Evolutionary conservation across 2,797 vertebrate species (phyloP), one percentile per base, ranked within the genome.

Genomic region (Graptemys geographica): DNA sequence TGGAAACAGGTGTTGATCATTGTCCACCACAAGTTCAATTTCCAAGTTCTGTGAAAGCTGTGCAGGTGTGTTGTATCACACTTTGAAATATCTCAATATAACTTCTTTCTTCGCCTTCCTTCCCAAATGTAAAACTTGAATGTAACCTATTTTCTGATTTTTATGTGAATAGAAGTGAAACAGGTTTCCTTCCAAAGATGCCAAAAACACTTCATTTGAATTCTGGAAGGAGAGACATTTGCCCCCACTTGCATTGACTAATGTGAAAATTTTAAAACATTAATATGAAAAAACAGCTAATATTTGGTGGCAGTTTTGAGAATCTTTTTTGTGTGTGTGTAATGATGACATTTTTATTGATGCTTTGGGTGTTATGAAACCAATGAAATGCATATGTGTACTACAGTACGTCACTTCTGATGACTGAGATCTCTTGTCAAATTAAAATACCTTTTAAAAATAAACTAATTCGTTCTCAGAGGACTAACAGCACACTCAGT

Each of bases 121-220:
- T 79, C 94, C 96, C 91, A 94, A 88, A 81, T 62, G 53, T 10
- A 0, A 4, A 93, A 96, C 95, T 57, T 5, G 62, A 95, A 95
- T 89, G 0, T 91, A 92, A 65, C 6, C 93, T 85, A 28, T 92
- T 95, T 92, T 88, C 85, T 49, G 2, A 47, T 85, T 83, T 94
- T 88, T 88, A 21, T 81, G 7, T 28, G 92, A 33, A 47, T 27
- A 53, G 15, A 11, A 84, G 86, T 81, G 92, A 88, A 95, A 86
- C 52, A 81, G 90, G 13, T 93, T 93, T 93, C 82, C 51, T 79
- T 79, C 23, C 33, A 84, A 49, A 90, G 87, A 44, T 55, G 91
- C 94, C 89, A 79, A 81, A 95, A 74, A 52, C 51, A 51, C 83
- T 31, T 6, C 18, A 55, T 76, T 94, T 59, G 49, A 79, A 31